phyloP scores from a whole-genome alignment of 2,113 vertebrate species.

The Eptesicus fuscus region DNA sequence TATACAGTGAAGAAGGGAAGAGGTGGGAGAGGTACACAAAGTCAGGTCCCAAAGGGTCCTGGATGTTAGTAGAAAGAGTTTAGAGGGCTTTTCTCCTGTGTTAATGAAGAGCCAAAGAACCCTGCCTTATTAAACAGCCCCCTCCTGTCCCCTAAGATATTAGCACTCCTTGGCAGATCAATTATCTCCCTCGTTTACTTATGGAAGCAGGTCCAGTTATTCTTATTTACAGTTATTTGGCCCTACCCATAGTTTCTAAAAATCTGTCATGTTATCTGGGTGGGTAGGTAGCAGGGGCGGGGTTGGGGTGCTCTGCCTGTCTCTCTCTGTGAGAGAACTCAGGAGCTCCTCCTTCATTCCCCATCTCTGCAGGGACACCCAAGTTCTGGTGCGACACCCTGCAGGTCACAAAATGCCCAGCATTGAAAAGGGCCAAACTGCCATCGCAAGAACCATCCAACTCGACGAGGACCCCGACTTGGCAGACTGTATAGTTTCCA shows the following conservation, averaged over 20 bases:
- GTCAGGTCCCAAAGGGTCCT: background rate
- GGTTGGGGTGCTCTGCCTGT: background rate
- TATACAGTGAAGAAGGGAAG: background rate
- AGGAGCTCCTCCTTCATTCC: background rate
- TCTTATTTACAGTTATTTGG: background rate
- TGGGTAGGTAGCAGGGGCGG: background rate
- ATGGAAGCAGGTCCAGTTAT: background rate
- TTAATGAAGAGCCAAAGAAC: background rate
- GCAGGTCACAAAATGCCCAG: background rate
- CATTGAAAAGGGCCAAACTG: background rate
- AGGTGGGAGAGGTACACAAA: background rate
- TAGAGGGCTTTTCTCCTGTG: background rate
- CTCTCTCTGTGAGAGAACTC: background rate
- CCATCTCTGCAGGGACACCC: too few species aligned
- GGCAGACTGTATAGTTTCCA: background rate
- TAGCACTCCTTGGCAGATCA: background rate
- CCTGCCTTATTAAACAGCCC: background rate
- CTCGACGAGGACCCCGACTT: background rate
- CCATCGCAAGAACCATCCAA: background rate
- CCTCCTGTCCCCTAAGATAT: accelerated
- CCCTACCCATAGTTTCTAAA: background rate
- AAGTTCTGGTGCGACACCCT: background rate
- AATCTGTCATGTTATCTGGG: background rate
- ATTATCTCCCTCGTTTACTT: background rate
- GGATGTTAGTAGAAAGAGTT: background rate